Percentiles rank a stretch among this genome's conserved stretches.
These are phyloP conservation scores for Galerucella pusilla DNA, from an alignment of 2,888 invertebrate species.

Conservation along the genomic window DNA sequence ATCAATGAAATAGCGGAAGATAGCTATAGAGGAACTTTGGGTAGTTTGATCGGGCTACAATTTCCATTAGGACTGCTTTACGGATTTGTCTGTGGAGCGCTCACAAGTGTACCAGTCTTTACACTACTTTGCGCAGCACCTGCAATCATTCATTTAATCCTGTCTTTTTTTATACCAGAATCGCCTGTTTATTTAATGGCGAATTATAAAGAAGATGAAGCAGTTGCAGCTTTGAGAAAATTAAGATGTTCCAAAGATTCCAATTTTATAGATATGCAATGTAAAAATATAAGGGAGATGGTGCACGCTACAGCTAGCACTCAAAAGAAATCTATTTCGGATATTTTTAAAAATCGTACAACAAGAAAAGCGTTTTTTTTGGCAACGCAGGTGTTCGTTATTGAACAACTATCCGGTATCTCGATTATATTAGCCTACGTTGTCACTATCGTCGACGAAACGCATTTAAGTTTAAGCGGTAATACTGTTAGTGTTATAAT, in stretches of 20 bases:
- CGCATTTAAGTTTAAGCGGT: slow-evolving; percentile 71
- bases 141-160: slow-evolving; percentile 29
- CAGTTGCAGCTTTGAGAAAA: slow-evolving; percentile 17
- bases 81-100: not conserved
- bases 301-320: slow-evolving; percentile 68
- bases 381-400: slow-evolving; percentile 80
- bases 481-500: slow-evolving; percentile 78
- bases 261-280: slow-evolving; percentile 15
- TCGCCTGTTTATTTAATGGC: slow-evolving; percentile 44
- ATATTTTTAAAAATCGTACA: slow-evolving; percentile 25
- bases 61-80: not conserved
- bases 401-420: slow-evolving; percentile 82
- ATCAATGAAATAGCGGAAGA: slow-evolving; percentile 86
- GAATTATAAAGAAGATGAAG: slow-evolving; percentile 7
- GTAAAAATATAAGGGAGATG: slow-evolving; percentile 63
- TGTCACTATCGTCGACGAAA: slow-evolving; percentile 75
- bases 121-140: slow-evolving; percentile 32
- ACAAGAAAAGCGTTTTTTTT: slow-evolving; percentile 71
- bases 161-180: slow-evolving; percentile 36
- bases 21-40: slow-evolving; percentile 78
- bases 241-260: slow-evolving; percentile 18
- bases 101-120: not conserved
- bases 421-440: slow-evolving; percentile 84
- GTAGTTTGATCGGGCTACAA: not conserved
- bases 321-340: not conserved